These are phyloP conservation scores for Triops longicaudatus DNA, from an alignment of 1,140 invertebrate species.

Conservation along the genomic window DNA sequence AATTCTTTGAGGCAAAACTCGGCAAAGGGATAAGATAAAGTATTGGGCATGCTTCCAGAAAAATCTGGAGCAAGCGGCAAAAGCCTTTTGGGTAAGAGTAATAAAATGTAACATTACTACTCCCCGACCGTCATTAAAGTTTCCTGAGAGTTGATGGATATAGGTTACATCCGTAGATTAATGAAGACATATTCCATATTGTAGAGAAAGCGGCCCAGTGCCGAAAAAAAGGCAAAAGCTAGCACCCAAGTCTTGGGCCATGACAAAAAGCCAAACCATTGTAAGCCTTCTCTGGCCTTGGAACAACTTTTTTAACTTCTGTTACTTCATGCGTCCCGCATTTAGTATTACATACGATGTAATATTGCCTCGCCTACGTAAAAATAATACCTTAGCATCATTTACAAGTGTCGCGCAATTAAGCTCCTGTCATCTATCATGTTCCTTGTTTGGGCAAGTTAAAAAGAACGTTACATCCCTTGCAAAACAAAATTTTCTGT, in stretches of 20 bases:
- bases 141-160: not conserved
- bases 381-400: too few relatives aligned
- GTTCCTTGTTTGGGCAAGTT: too few relatives aligned
- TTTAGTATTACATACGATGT: too few relatives aligned
- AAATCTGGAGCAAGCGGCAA: not conserved
- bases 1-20: not conserved
- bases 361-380: too few relatives aligned
- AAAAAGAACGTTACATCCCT: too few relatives aligned
- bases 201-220: not conserved
- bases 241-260: not conserved
- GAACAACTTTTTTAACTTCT: too few relatives aligned
- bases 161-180: conserved; percentile 1
- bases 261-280: not conserved
- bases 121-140: not conserved
- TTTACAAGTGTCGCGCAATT: too few relatives aligned
- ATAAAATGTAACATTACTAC: conserved; percentile 4
- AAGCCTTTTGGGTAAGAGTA: conserved; percentile 1
- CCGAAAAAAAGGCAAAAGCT: not conserved
- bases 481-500: too few relatives aligned
- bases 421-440: too few relatives aligned
- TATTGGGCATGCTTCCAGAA: not conserved
- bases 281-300: not conserved
- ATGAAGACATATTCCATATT: not conserved
- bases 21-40: not conserved
- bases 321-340: too few relatives aligned